phyloP scores from a whole-genome alignment of 2,888 invertebrate genomes.

The Cryptocephalus primarius region DNA sequence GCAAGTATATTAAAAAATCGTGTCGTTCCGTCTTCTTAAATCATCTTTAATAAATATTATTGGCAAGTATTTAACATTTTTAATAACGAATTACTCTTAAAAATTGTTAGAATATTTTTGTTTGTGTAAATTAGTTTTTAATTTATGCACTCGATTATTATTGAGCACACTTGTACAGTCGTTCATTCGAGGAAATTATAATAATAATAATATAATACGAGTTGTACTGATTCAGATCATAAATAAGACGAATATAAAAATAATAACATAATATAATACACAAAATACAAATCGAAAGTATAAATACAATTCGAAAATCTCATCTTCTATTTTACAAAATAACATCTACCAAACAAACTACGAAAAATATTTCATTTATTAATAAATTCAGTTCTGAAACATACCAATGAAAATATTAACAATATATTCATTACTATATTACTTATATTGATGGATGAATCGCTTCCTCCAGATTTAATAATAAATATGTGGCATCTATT shows the following conservation, averaged over 20 bases:
- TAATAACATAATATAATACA: slow-evolving; percentile 27
- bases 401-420: not conserved
- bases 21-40: slow-evolving; percentile 20
- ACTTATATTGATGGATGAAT: not conserved
- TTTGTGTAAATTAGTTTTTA: slow-evolving; percentile 8
- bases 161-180: slow-evolving; percentile 20
- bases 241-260: slow-evolving; percentile 1
- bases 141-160: slow-evolving; percentile 17
- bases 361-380: slow-evolving; percentile 1
- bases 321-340: not conserved
- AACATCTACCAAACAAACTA: slow-evolving; percentile 12
- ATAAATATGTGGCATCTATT: slow-evolving; percentile 18
- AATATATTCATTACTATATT: not conserved
- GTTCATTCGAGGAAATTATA: slow-evolving; percentile 14
- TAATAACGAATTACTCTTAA: slow-evolving; percentile 15
- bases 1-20: slow-evolving; percentile 25
- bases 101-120: slow-evolving; percentile 24
- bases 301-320: not conserved
- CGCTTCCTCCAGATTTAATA: slow-evolving; percentile 11
- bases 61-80: slow-evolving; percentile 17
- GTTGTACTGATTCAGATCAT: slow-evolving; percentile 17
- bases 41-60: slow-evolving; percentile 19
- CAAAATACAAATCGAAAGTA: slow-evolving; percentile 5
- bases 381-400: not conserved
- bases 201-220: slow-evolving; percentile 13